These are phyloP conservation scores for Brachirus orientalis DNA, from an alignment of 2,113 vertebrate genomes.

Conservation along the genomic window DNA sequence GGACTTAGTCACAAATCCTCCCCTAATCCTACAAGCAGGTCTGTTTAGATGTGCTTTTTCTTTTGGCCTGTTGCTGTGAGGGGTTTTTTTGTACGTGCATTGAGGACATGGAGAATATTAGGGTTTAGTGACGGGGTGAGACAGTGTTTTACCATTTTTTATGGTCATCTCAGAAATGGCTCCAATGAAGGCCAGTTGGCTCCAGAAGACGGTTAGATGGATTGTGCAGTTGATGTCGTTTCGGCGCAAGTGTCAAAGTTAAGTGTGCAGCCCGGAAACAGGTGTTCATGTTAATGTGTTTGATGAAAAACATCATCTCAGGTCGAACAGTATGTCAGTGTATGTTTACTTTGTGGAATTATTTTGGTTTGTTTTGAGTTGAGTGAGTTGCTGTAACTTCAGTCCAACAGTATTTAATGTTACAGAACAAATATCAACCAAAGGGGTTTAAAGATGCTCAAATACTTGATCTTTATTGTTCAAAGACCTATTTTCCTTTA, in stretches of 20 bases:
- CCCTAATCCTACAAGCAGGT: conserved; percentile 70
- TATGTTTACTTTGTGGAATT: too few relatives aligned
- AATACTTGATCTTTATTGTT: too few relatives aligned
- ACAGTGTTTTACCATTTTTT: neutral
- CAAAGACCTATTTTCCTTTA: too few relatives aligned
- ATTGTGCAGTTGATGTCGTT: conserved; percentile 75
- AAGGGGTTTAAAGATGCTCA: neutral
- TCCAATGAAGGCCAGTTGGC: conserved; percentile 68
- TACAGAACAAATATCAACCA: neutral
- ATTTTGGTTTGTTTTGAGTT: too few relatives aligned
- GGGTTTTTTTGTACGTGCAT: neutral
- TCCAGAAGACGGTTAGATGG: conserved; percentile 75
- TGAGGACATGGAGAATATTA: neutral
- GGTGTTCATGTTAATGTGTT: too few relatives aligned
- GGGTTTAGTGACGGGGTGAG: too few relatives aligned
- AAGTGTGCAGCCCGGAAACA: conserved; percentile 53
- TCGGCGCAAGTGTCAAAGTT: conserved; percentile 74
- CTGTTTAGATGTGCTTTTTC: conserved; percentile 24
- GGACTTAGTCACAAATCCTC: conserved; percentile 75
- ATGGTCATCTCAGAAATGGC: neutral
- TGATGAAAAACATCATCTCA: too few relatives aligned
- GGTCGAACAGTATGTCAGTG: too few relatives aligned
- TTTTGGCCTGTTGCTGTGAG: neutral
- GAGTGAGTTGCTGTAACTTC: too few relatives aligned
- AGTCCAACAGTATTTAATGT: too few relatives aligned